phyloP scores from a whole-genome alignment of 2,888 invertebrate genomes.

The Morinoia aosen region DNA sequence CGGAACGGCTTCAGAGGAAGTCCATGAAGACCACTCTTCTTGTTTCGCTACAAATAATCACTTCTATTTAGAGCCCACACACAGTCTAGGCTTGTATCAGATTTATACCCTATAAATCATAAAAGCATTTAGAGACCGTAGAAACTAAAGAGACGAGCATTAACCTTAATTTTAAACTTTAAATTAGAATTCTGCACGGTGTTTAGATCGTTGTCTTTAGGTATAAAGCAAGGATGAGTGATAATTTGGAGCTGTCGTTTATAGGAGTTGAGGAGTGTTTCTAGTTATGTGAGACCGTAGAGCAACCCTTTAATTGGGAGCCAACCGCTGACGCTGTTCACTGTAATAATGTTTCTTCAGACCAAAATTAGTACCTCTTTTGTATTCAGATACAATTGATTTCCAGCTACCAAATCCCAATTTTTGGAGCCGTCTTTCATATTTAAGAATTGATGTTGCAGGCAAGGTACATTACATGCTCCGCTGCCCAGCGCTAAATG shows the following conservation, averaged over 20 bases:
- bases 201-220: constrained; percentile 4
- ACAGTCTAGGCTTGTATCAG: constrained; percentile 20
- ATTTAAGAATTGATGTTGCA: constrained; percentile 36
- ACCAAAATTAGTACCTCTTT: constrained; percentile 14
- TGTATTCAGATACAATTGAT: constrained; percentile 40
- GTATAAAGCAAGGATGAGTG: constrained; percentile 5
- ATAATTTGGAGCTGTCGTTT: background rate
- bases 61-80: constrained; percentile 6
- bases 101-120: constrained; percentile 38
- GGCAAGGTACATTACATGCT: constrained; percentile 47
- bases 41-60: background rate
- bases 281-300: constrained; percentile 14
- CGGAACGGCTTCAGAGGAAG: background rate
- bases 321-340: constrained; percentile 17
- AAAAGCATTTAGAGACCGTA: background rate
- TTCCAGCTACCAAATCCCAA: constrained; percentile 7
- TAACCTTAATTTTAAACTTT: constrained; percentile 22
- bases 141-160: constrained; percentile 25
- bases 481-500: constrained; percentile 6
- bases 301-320: background rate
- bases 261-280: constrained; percentile 9
- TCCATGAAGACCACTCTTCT: background rate
- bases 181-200: constrained; percentile 5
- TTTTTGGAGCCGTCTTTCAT: constrained; percentile 7
- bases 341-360: background rate